phyloP scores from a whole-genome alignment of 2,113 vertebrate genomes.

The Corythornis cristatus region DNA sequence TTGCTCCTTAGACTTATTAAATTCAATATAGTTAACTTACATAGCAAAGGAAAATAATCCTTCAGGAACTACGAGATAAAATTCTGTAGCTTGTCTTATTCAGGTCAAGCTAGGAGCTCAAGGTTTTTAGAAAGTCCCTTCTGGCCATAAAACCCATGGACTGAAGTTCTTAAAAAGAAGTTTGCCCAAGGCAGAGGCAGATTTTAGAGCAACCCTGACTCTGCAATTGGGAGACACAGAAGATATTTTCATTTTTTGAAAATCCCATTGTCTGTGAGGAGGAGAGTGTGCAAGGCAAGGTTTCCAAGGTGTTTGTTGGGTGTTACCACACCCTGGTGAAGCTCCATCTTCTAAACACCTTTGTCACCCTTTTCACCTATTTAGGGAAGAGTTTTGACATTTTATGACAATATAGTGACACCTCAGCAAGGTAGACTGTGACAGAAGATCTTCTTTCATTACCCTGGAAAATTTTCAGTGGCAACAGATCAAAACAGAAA shows the following conservation, averaged over 20 bases:
- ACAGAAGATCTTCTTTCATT: neutral
- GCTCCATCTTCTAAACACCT: neutral
- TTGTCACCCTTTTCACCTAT: neutral
- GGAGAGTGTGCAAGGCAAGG: neutral
- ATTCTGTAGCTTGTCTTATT: neutral
- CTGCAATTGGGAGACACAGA: neutral
- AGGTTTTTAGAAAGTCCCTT: slow-evolving; percentile 5
- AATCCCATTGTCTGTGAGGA: neutral
- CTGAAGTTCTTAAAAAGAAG: neutral
- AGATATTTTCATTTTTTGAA: neutral
- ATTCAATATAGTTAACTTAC: slow-evolving; percentile 2
- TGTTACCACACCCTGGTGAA: neutral
- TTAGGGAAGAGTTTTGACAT: neutral
- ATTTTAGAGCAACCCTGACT: neutral
- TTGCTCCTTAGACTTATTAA: neutral
- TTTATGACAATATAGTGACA: neutral
- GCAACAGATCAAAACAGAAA: slow-evolving; percentile 31
- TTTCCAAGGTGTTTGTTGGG: neutral
- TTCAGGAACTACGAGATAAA: neutral
- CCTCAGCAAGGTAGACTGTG: neutral
- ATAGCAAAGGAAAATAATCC: slow-evolving; percentile 5
- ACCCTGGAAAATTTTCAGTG: neutral
- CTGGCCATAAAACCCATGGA: neutral
- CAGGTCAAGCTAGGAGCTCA: slow-evolving; percentile 1
- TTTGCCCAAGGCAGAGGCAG: neutral